Evolutionary conservation across 92 coral and sea anemone species (phyloP), one percentile per base, ranked within the genome.

Genomic region (Plumapathes pennacea): DNA sequence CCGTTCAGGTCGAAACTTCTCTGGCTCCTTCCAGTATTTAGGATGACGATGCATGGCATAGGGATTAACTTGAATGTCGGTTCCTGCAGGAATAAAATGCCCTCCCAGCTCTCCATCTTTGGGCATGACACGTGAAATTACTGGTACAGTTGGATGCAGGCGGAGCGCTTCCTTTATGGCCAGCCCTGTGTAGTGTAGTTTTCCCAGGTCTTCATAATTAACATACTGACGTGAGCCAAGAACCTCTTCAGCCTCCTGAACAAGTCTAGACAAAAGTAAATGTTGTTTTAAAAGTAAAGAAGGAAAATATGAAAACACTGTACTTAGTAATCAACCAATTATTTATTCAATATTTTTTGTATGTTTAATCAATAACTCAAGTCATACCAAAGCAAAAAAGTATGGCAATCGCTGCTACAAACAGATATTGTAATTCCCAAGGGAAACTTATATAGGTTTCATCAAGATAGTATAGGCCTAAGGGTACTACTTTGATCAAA

Each of bases 161-260:
- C 97, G 82, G 23, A 89, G 73, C 4, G 91, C 80, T 40, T 89
- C 97, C 40, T 84, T 80, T 32, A 84, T 63, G 20, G 56, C 88
- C 34, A 71, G 82, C 32, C 53, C 53, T 2, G 67, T 65, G 46
- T 69, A 79, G 11, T 41, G 64, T 1, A 89, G 79, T 33, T 70
- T 74, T 12, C 47, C 32, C 2, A 85, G 72, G 71, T 85, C 85
- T 12, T 84, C 62, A 64, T 48, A 62, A 11, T 72, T 28, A 6
- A 79, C 76, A 38, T 13, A 48, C 25, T 64, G 64, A 27, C 62
- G 71, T 0, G 67, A 50, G 1, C 83, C 81, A 27, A 88, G 61
- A 15, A 70, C 54, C 11, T 63, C 73, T 38, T 78, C 64, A 28
- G 64, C 77, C 50, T 89, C 97, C 39, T 78, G 67, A 3, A 59